These are phyloP conservation scores for Trichoplusia ni DNA, from an alignment of 1,140 invertebrate genomes.

Conservation along the genomic window DNA sequence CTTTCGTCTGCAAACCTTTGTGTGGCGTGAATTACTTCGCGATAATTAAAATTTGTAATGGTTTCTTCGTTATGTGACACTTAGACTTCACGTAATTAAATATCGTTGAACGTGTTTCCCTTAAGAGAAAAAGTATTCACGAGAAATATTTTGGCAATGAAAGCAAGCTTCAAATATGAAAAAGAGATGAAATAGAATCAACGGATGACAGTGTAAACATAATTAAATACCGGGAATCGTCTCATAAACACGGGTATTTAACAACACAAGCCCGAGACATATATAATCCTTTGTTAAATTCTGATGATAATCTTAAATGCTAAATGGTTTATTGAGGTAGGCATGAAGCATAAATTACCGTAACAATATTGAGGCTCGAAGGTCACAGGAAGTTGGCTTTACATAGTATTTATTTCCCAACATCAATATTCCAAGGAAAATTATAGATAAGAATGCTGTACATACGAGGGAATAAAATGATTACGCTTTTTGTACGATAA, in stretches of 20 bases:
- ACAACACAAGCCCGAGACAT: background rate
- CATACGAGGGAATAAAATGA: no score
- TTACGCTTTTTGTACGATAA: no score
- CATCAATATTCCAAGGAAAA: slow-evolving; percentile 6
- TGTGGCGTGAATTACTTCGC: slow-evolving; percentile 8
- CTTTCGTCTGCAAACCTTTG: no score
- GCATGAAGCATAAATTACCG: slow-evolving; percentile 35
- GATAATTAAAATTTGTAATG: slow-evolving; percentile 6
- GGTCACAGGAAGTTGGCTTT: slow-evolving; percentile 25
- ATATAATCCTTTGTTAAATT: background rate
- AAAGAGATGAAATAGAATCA: no score
- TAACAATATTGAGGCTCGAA: slow-evolving; percentile 34
- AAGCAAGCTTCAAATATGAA: no score
- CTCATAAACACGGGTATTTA: no score
- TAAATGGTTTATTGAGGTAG: slow-evolving; percentile 34
- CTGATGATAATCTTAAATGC: background rate
- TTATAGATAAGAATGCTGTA: background rate
- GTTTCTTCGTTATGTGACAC: slow-evolving; percentile 17
- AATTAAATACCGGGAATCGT: no score
- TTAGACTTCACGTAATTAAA: slow-evolving; percentile 3
- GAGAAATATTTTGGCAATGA: no score
- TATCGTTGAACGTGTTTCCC: no score
- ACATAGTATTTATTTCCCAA: background rate
- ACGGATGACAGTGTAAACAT: no score
- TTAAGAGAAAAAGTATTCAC: no score